These are phyloP conservation scores for Ophraella communa DNA, from an alignment of 2,888 invertebrate species.

Conservation along the genomic window DNA sequence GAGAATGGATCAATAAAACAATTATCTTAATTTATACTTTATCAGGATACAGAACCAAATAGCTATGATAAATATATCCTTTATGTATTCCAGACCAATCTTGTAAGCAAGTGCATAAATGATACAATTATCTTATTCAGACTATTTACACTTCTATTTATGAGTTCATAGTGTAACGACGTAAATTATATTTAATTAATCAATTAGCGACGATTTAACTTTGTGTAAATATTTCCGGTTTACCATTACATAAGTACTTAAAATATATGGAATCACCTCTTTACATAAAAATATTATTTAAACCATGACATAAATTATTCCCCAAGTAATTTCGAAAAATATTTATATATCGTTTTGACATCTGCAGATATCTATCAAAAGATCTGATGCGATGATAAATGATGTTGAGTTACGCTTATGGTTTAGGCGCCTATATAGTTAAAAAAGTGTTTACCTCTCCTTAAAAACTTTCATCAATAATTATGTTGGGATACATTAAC, in stretches of 20 bases:
- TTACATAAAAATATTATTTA: too few species aligned
- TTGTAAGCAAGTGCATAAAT: not conserved
- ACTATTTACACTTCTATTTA: not conserved
- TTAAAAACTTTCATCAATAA: conserved; percentile 11
- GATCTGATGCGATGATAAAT: not conserved
- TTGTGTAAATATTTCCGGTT: not conserved
- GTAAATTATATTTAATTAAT: not conserved
- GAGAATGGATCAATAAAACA: too few species aligned
- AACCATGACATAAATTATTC: too few species aligned
- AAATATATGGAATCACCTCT: not conserved
- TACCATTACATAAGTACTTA: too few species aligned
- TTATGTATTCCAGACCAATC: not conserved
- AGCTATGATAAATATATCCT: not conserved
- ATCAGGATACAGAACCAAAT: not conserved
- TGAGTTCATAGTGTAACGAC: not conserved
- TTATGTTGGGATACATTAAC: conserved; percentile 7
- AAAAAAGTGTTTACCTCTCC: conserved; percentile 8
- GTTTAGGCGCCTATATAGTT: not conserved
- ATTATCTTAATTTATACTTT: not conserved
- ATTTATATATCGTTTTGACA: not conserved
- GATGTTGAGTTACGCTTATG: not conserved
- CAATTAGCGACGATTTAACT: not conserved
- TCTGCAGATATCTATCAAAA: not conserved
- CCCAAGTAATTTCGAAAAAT: too few species aligned
- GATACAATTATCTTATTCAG: not conserved